Conservation (phyloP, 2,797 vertebrate species). For the Scarus forsteni region DNA sequence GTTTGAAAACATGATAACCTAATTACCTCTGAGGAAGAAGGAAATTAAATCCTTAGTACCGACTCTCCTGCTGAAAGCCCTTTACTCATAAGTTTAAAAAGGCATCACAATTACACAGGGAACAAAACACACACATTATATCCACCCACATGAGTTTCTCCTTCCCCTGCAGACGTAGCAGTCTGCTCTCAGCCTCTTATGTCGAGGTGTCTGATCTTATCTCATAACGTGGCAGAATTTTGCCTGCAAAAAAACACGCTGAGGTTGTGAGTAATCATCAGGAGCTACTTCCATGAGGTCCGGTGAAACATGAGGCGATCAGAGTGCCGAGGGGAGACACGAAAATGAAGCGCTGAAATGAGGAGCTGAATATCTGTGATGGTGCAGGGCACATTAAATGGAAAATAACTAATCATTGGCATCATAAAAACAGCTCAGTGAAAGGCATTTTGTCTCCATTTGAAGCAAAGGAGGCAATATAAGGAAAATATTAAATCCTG, state of each 20-base stretch:
- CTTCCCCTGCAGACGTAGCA: conserved; percentile 41
- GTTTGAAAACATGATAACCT: too few species aligned
- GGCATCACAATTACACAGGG: background rate
- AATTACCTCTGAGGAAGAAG: too few species aligned
- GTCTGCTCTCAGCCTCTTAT: conserved; percentile 29
- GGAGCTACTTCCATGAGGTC: conserved; percentile 56
- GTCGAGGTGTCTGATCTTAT: conserved; percentile 55
- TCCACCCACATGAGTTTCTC: conserved; percentile 10
- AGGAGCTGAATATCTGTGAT: conserved; percentile 48
- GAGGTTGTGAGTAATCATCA: conserved; percentile 63
- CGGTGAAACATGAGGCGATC: conserved; percentile 72
- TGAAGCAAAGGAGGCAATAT: conserved; percentile 59
- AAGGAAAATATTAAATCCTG: conserved; percentile 48
- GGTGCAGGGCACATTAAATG: conserved; percentile 72
- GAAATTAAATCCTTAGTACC: background rate
- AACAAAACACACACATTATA: conserved; percentile 9
- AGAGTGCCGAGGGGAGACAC: conserved; percentile 54
- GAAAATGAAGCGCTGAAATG: conserved; percentile 53
- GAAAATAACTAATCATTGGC: conserved; percentile 75
- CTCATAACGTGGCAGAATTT: conserved; percentile 24
- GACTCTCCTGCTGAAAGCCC: background rate
- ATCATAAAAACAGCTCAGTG: conserved; percentile 68
- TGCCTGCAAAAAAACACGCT: conserved; percentile 25
- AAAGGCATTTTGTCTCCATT: conserved; percentile 74
- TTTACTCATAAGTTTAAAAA: background rate